These are phyloP conservation scores for Prorops nasuta DNA, from an alignment of 1,140 invertebrate species.

Conservation along the genomic window DNA sequence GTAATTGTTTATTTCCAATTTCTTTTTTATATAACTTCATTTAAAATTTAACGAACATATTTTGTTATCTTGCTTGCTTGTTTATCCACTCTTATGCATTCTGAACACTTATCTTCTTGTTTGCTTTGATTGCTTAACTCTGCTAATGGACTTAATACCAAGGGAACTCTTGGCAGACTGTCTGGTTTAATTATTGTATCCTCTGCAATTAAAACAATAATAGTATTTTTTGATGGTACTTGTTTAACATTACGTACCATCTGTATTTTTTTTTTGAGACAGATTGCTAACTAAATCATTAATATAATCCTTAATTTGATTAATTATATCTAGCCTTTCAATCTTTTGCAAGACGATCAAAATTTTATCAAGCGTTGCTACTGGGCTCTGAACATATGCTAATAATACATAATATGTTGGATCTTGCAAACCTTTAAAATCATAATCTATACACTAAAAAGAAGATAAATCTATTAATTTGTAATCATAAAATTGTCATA, in stretches of 20 bases:
- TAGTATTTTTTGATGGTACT: slow-evolving; percentile 4
- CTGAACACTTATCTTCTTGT: no score
- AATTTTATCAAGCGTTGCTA: slow-evolving; percentile 40
- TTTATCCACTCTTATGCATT: no score
- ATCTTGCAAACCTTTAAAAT: slow-evolving; percentile 42
- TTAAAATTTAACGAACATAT: no score
- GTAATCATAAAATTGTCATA: background rate
- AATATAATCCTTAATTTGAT: slow-evolving; percentile 29
- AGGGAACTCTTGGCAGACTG: slow-evolving; percentile 32
- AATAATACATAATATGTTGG: slow-evolving; percentile 44
- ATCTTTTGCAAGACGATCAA: slow-evolving; percentile 31
- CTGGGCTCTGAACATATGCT: slow-evolving; percentile 32
- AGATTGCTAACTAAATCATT: slow-evolving; percentile 23
- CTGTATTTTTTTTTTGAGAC: slow-evolving; percentile 6
- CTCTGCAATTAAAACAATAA: background rate
- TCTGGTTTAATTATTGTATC: slow-evolving; percentile 13
- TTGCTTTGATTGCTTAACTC: slow-evolving; percentile 1
- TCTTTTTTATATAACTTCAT: background rate
- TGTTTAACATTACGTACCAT: slow-evolving; percentile 11
- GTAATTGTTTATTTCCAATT: slow-evolving; percentile 6
- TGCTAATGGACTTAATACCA: slow-evolving; percentile 30
- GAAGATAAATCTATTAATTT: slow-evolving; percentile 1
- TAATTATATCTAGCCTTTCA: slow-evolving; percentile 37
- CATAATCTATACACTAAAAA: slow-evolving; percentile 40
- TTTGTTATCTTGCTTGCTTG: no score